These are phyloP conservation scores for Sylvia atricapilla DNA, from an alignment of 2,113 vertebrate genomes.

Conservation along the genomic window DNA sequence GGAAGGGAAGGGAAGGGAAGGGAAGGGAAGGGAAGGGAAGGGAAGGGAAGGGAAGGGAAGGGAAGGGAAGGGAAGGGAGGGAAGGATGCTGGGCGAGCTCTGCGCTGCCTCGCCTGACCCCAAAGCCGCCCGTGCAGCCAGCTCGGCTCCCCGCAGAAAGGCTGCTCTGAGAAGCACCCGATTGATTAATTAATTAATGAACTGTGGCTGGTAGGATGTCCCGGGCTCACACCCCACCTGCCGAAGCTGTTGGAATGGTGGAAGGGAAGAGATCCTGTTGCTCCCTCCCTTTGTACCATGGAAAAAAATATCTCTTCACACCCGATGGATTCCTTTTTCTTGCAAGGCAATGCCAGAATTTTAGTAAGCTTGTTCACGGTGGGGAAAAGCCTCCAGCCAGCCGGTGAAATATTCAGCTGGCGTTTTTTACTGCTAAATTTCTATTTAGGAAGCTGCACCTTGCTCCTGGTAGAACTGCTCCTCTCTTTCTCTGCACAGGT, in stretches of 20 bases:
- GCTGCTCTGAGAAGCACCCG: background rate
- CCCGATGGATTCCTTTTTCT: background rate
- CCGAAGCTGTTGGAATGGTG: background rate
- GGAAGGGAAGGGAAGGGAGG: too few relatives aligned
- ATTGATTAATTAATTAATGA: constrained; percentile 49
- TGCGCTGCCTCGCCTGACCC: constrained; percentile 1
- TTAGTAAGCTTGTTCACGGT: background rate
- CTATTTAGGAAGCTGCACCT: background rate
- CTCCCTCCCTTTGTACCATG: background rate
- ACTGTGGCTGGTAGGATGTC: constrained; percentile 37
- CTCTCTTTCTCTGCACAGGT: background rate
- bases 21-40: too few relatives aligned
- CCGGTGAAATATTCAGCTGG: background rate
- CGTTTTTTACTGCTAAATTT: background rate
- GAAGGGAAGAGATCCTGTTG: background rate
- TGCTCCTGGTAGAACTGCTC: background rate
- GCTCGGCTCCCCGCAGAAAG: constrained; percentile 46
- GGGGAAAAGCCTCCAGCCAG: background rate
- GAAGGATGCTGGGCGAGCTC: background rate
- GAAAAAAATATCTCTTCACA: background rate
- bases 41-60: too few relatives aligned
- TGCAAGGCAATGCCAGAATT: background rate
- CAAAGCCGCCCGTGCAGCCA: background rate
- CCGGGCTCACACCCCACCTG: background rate
- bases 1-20: too few relatives aligned